Conservation (phyloP, 2,113 vertebrate species). For the Semicossyphus pulcher region DNA sequence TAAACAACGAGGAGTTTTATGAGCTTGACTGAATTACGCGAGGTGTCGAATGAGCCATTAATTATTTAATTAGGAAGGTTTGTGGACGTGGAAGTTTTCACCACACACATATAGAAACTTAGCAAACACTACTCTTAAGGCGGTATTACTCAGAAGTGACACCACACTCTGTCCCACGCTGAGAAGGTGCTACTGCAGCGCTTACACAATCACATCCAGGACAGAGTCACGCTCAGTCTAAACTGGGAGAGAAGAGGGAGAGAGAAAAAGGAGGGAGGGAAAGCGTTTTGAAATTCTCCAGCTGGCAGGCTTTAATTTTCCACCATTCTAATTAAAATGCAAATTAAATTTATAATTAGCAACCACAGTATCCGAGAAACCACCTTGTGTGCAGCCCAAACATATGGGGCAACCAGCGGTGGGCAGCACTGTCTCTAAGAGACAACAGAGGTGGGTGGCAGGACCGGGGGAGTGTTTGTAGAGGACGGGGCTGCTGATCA, state of each 20-base stretch:
- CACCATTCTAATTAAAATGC: conserved; percentile 99
- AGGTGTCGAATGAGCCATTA: conserved; percentile 27
- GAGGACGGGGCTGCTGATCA: conserved; percentile 61
- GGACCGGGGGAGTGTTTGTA: conserved; percentile 61
- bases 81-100: conserved; percentile 10
- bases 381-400: conserved; percentile 94
- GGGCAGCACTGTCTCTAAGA: conserved; percentile 78
- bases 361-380: conserved; percentile 98
- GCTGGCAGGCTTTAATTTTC: conserved; percentile 99
- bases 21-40: conserved; percentile 44
- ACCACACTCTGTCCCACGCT: conserved; percentile 52
- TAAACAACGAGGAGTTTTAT: conserved; percentile 29
- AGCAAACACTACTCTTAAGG: conserved; percentile 38
- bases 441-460: conserved; percentile 73
- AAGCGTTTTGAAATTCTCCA: conserved; percentile 98
- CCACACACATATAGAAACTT: conserved; percentile 40
- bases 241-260: conserved; percentile 75
- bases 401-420: conserved; percentile 93
- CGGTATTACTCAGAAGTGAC: conserved; percentile 61
- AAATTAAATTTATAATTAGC: conserved; percentile 99
- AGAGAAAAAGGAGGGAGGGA: conserved; percentile 70
- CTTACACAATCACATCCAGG: conserved; percentile 86
- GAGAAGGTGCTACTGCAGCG: conserved; percentile 75
- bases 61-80: conserved; percentile 21
- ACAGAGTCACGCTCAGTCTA: conserved; percentile 73